Percentiles rank a stretch among this genome's conserved stretches.
Evolutionary conservation across 2,888 invertebrate species (phyloP).

Genomic region (Drosophila demipolita): DNA sequence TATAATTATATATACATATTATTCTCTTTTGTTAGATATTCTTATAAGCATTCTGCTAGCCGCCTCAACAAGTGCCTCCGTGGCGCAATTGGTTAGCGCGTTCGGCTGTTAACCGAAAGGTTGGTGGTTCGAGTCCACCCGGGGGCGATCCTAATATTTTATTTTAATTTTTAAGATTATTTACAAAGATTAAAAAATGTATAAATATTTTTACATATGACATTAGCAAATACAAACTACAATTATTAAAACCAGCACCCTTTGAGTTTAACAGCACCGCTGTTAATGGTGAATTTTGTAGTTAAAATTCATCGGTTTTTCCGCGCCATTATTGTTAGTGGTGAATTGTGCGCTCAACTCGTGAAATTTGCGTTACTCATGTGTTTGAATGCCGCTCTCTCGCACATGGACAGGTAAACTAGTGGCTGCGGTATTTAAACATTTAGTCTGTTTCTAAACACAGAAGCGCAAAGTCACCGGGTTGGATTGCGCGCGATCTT

Average conservation of each 20-base stretch:
- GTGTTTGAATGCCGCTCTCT: constrained; percentile 31
- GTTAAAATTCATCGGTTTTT: constrained; percentile 2
- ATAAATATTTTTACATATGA: too few species aligned
- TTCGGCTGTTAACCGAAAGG: constrained; percentile 99
- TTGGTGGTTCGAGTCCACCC: constrained; percentile 99
- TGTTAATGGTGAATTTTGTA: constrained; percentile 7
- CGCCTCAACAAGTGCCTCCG: constrained; percentile 85
- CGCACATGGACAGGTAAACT: constrained; percentile 19
- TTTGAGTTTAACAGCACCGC: constrained; percentile 27
- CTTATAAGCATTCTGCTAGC: constrained; percentile 13
- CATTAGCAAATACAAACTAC: too few species aligned
- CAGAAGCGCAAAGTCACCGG: constrained; percentile 34
- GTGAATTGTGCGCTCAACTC: constrained; percentile 34
- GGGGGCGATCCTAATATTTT: constrained; percentile 89
- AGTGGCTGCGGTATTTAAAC: constrained; percentile 28
- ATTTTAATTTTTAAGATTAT: not conserved
- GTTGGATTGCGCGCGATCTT: constrained; percentile 26
- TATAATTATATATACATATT: not conserved
- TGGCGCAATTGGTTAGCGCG: constrained; percentile 99
- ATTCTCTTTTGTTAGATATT: not conserved
- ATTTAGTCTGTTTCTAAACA: constrained; percentile 62
- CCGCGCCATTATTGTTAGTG: constrained; percentile 24
- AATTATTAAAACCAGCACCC: not conserved
- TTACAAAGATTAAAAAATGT: not conserved
- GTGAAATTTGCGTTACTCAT: constrained; percentile 9